These are phyloP conservation scores for Isoperla grammatica DNA, from an alignment of 2,888 invertebrate genomes.

Conservation along the genomic window DNA sequence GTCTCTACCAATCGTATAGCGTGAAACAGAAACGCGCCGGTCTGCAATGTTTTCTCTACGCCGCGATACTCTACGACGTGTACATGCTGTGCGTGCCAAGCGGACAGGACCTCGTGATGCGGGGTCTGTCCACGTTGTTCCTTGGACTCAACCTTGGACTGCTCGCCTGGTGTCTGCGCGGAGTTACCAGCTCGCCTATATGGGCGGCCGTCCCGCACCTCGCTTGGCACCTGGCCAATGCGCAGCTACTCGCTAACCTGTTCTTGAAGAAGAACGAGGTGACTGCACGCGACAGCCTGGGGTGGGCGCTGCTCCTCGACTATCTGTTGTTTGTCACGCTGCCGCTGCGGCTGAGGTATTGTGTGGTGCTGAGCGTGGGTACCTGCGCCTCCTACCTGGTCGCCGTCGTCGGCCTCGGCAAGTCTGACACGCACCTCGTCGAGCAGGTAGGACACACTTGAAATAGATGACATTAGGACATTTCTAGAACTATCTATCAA, in stretches of 20 bases:
- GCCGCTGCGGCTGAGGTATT: conserved; percentile 60
- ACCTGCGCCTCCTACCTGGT: conserved; percentile 58
- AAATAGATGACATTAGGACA: too few relatives aligned
- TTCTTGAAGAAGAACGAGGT: conserved; percentile 55
- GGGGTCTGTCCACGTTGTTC: conserved; percentile 40
- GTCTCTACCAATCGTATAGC: conserved; percentile 65
- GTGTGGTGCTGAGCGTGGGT: conserved; percentile 54
- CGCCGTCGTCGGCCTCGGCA: conserved; percentile 52
- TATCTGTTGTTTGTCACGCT: conserved; percentile 69
- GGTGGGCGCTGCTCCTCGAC: conserved; percentile 65
- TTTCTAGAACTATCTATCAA: too few relatives aligned
- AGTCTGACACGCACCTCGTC: conserved; percentile 33
- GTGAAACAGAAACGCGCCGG: conserved; percentile 66
- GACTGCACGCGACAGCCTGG: conserved; percentile 59
- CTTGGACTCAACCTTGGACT: conserved; percentile 41
- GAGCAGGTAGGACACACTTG: conserved; percentile 29
- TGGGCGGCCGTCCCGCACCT: conserved; percentile 59
- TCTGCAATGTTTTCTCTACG: conserved; percentile 60
- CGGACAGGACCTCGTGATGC: conserved; percentile 44
- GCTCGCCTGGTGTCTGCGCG: conserved; percentile 40
- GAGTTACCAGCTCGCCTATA: conserved; percentile 38
- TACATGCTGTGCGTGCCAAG: conserved; percentile 55
- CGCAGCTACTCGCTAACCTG: conserved; percentile 56
- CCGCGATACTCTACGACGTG: conserved; percentile 59
- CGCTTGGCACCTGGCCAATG: conserved; percentile 57